These are phyloP conservation scores for Caracal caracal DNA, from an alignment of 2,113 vertebrate species.

Conservation along the genomic window DNA sequence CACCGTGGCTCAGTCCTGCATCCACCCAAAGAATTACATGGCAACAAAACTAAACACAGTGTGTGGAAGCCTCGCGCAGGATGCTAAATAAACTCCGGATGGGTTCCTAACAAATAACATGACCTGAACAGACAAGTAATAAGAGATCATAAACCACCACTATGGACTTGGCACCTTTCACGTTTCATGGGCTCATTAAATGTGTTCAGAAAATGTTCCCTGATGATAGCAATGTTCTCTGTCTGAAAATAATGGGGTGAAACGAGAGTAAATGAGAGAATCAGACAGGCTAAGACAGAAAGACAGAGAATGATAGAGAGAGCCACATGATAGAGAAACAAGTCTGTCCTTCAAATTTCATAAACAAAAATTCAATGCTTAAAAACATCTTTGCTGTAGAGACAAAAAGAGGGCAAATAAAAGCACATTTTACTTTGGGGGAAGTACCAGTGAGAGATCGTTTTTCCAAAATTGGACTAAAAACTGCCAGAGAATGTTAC, in stretches of 20 bases:
- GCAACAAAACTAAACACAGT: not conserved
- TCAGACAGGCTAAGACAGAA: not conserved
- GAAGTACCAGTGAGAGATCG: not conserved
- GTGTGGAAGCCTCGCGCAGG: not conserved
- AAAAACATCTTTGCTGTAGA: not conserved
- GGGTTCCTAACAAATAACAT: not conserved
- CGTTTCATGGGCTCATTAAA: not conserved
- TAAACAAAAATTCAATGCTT: not conserved
- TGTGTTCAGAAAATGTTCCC: not conserved
- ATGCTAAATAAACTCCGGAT: not conserved
- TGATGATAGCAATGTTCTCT: not conserved
- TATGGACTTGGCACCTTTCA: not conserved
- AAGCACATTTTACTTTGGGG: slow-evolving; percentile 7
- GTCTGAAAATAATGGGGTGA: not conserved
- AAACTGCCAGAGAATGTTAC: not conserved
- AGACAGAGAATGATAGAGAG: not conserved
- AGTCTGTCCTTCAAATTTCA: not conserved
- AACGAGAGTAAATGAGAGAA: not conserved
- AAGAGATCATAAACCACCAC: not conserved
- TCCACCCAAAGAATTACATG: not conserved
- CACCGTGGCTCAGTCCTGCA: not conserved
- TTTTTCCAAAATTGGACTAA: slow-evolving; percentile 19
- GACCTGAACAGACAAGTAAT: not conserved
- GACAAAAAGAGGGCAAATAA: not conserved
- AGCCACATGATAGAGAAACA: not conserved